Evolutionary conservation across 1,140 invertebrate genomes (phyloP), one percentile per base, ranked within the genome.

Genomic region (Lepidurus apus): DNA sequence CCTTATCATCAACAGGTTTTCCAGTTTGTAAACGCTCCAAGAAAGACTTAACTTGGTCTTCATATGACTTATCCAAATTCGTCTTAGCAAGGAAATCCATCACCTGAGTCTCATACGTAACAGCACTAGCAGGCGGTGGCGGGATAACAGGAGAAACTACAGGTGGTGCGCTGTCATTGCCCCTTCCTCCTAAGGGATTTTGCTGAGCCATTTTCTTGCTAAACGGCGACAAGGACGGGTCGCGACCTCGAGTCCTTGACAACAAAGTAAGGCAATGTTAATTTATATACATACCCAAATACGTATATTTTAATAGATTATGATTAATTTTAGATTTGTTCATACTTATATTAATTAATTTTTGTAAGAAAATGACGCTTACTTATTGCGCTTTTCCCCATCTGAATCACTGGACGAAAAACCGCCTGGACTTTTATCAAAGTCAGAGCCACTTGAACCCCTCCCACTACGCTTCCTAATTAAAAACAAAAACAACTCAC

Each of bases 51-150:
- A 95, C 87, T 84, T 93, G 93, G 75, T 91, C 90, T 83, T 93
- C 92, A 82, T 93, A 94, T 84, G 93, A 92, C 0, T 91, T 92
- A 82, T 94, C 93, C 81, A 91, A 91, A 85, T 92, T 92, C 1
- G 91, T 92, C 84, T 92, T 91, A 81, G 92, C 90, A 53, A 93
- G 83, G 83, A 93, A 93, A 78, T 90, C 90, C 7, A 91, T 88
- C 34, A 94, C 89, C 87, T 93, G 90, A 17, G 88, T 82, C 81
- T 93, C 91, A 81, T 93, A 93, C 80, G 73, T 43, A 43, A 43
- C 10, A 11, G 34, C 9, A 47, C 7, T 10, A 75, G 43, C 73
- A 24, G 42, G 43, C 11, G 78, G 42, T 42, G 78, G 78, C 7
- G 78, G 65, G 17, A 74, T 21, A 11, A 79, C 78, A 47, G 74